phyloP scores from a whole-genome alignment of 2,797 vertebrate species.

The Hippopotamyrus pictus region DNA sequence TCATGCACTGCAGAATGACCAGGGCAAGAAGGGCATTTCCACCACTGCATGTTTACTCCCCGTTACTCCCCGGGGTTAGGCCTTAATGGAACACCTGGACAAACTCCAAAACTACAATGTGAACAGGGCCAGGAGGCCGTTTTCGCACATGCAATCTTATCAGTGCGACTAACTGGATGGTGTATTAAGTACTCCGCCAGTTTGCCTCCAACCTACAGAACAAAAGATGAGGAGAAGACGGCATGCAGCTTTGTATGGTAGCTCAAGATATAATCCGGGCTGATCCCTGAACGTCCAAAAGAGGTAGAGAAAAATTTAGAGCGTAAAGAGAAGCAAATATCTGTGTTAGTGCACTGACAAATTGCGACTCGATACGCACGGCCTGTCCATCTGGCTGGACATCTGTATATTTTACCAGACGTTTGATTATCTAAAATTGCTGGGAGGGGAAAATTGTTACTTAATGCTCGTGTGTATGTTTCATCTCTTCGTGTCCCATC shows the following conservation, averaged over 20 bases:
- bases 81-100: slow-evolving; percentile 14
- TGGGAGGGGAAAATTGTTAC: background rate
- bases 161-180: background rate
- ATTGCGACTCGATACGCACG: background rate
- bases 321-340: background rate
- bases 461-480: background rate
- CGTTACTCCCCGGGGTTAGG: background rate
- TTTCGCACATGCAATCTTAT: slow-evolving; percentile 11
- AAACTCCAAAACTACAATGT: background rate
- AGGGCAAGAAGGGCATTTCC: background rate
- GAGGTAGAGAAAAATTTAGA: background rate
- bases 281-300: background rate
- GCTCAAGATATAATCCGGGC: background rate
- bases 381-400: background rate
- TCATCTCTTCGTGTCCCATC: background rate
- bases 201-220: background rate
- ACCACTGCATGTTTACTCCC: slow-evolving; percentile 1
- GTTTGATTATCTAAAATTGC: background rate
- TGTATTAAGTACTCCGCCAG: background rate
- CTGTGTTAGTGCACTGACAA: background rate
- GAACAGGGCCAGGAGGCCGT: background rate
- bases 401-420: background rate
- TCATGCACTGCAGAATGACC: background rate
- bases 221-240: background rate
- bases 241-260: background rate